Evolutionary conservation across 1,140 invertebrate genomes (phyloP), one percentile per base, ranked within the genome.

Genomic region (Phortica variegata): DNA sequence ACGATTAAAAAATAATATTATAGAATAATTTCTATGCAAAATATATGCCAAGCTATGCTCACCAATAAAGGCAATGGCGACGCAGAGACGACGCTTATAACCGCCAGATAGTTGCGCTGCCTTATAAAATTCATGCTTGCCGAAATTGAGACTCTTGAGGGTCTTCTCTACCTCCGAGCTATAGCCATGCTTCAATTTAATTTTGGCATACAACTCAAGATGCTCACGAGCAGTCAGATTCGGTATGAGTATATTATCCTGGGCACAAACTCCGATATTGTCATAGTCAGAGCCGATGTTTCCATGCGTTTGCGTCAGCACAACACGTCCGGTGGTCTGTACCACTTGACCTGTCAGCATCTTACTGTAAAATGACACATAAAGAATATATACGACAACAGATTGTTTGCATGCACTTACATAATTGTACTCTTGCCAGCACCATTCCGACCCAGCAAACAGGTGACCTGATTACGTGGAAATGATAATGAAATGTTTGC

Each of bases 391-490:
- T n/a, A n/a, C n/a, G n/a, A n/a, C n/a, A n/a, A n/a, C n/a, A n/a
- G 16, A 26, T 19, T 36, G 20, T 19, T 10, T 21, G 13, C 1
- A 8, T 26, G 9, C 19, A 78, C 81, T 73, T 65, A 88, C 89
- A 93, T 87, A 62, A 87, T 80, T 38, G 88, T 90, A 33, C 87
- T 90, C 77, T 91, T 91, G 3, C 91, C 91, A 45, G 90, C 89
- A 18, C 90, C 89, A 68, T 91, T 92, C 44, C 87, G 89, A 3
- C 91, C 92, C 8, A 95, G 77, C n/a, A 95, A 75, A 10, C 85
- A 83, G 5, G 85, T 87, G 46, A 87, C 84, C 60, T 86, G 81
- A 58, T 88, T 85, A 13, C 65, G 56, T 1, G 55, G 57, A 33
- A 76, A 72, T n/a, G 60, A 60, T 26, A 72, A 16, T 23, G 79